A percentile compares a stretch with the other conserved stretches of the same genome.
These are phyloP conservation scores for Dinocampus coccinellae DNA, from an alignment of 2,888 invertebrate species.

Conservation along the genomic window DNA sequence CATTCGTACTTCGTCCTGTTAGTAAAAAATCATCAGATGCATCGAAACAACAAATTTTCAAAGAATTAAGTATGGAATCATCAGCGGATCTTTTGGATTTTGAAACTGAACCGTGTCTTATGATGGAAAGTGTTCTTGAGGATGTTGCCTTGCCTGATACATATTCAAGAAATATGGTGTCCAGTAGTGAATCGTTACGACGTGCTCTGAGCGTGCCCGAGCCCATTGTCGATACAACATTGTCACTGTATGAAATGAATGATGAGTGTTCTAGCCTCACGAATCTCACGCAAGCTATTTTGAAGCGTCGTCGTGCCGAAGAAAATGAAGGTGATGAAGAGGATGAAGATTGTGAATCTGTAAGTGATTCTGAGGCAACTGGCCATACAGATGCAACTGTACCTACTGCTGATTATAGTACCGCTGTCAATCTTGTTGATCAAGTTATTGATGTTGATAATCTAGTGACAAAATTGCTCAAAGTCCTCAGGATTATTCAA, in stretches of 20 bases:
- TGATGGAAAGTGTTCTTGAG: constrained; percentile 83
- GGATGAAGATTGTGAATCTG: constrained; percentile 62
- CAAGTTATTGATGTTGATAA: constrained; percentile 84
- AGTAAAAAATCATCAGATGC: constrained; percentile 54
- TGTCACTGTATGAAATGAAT: constrained; percentile 52
- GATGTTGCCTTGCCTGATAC: constrained; percentile 77
- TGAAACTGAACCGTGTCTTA: constrained; percentile 85
- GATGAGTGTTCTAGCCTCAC: constrained; percentile 78
- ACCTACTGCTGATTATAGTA: constrained; percentile 71
- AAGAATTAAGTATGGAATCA: constrained; percentile 75
- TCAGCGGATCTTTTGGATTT: constrained; percentile 82
- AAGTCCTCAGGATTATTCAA: constrained; percentile 80
- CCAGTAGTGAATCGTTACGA: constrained; percentile 72
- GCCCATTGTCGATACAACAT: constrained; percentile 56
- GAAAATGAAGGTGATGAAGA: constrained; percentile 65
- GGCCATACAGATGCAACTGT: constrained; percentile 65
- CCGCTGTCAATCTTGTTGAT: constrained; percentile 76
- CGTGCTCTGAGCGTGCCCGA: constrained; percentile 65
- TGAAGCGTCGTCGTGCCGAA: constrained; percentile 74
- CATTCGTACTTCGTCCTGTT: constrained; percentile 57
- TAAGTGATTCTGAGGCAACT: constrained; percentile 69
- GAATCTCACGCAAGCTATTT: constrained; percentile 83
- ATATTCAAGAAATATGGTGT: constrained; percentile 78
- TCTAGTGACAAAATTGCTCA: constrained; percentile 80
- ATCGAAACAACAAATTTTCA: constrained; percentile 58